These are phyloP conservation scores for Cynopterus brachyotis DNA, from an alignment of 2,113 vertebrate species.

Conservation along the genomic window DNA sequence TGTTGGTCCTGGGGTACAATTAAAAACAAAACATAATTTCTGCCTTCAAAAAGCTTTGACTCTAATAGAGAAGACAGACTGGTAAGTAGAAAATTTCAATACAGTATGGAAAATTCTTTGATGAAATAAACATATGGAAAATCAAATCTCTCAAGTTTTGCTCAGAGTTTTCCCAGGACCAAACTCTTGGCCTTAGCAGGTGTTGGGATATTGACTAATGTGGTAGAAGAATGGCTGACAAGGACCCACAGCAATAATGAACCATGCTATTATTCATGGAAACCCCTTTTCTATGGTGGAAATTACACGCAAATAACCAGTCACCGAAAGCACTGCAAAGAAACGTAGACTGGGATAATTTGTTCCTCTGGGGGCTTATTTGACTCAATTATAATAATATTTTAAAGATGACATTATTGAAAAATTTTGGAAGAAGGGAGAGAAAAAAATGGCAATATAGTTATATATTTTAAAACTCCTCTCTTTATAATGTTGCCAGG, in stretches of 20 bases:
- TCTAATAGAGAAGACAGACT: background rate
- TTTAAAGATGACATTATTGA: background rate
- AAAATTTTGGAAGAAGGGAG: background rate
- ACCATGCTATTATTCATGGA: background rate
- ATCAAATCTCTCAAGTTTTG: background rate
- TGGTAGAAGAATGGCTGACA: background rate
- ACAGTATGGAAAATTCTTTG: background rate
- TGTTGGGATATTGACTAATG: background rate
- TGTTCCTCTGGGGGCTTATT: background rate
- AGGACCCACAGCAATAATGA: background rate
- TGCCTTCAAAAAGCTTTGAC: background rate
- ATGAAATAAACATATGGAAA: background rate
- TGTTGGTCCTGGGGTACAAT: background rate
- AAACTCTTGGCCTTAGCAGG: background rate
- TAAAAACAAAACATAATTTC: background rate
- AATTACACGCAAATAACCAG: background rate
- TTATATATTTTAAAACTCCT: conserved; percentile 31
- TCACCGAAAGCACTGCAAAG: background rate
- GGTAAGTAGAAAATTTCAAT: background rate
- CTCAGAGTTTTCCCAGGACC: background rate
- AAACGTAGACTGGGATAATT: background rate
- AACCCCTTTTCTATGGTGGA: background rate
- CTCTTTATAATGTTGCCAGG: background rate
- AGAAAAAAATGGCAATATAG: background rate
- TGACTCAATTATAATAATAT: background rate